Evolutionary conservation across 2,113 vertebrate genomes (phyloP).

Genomic region (Lepus europaeus): DNA sequence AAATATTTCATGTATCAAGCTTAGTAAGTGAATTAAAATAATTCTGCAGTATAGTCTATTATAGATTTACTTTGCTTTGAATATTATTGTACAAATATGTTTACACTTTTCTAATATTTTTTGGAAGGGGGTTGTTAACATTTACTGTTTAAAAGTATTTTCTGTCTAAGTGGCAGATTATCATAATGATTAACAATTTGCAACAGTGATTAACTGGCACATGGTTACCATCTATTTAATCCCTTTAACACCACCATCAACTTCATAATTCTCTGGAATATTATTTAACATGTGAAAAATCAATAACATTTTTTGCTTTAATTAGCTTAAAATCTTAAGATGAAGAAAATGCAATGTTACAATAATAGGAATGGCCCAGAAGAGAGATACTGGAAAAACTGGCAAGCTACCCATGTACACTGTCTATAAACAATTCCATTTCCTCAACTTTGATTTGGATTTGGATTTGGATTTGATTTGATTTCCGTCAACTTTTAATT

Average conservation of each 20-base stretch:
- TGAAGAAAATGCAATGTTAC: constrained; percentile 21
- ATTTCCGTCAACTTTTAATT: constrained; percentile 35
- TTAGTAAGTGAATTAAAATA: constrained; percentile 1
- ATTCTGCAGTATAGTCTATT: constrained; percentile 6
- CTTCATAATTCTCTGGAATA: not conserved
- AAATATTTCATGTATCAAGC: not conserved
- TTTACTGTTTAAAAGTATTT: constrained; percentile 9
- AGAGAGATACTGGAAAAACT: constrained; percentile 7
- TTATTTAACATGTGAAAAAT: not conserved
- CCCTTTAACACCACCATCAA: not conserved
- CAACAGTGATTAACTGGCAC: not conserved
- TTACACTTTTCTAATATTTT: constrained; percentile 14
- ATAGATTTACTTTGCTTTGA: not conserved
- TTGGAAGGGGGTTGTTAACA: not conserved
- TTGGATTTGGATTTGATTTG: too few species aligned
- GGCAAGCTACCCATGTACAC: not conserved
- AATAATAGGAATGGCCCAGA: not conserved
- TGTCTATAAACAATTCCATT: not conserved
- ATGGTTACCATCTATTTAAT: not conserved
- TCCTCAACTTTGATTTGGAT: too few species aligned
- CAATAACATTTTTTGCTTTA: constrained; percentile 5
- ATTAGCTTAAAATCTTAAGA: constrained; percentile 31
- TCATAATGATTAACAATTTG: not conserved
- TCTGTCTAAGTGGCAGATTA: not conserved
- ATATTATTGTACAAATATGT: not conserved